Percentiles rank a stretch among this genome's conserved stretches.
phyloP scores from a whole-genome alignment of 2,797 vertebrate genomes.

The Molothrus ater region DNA sequence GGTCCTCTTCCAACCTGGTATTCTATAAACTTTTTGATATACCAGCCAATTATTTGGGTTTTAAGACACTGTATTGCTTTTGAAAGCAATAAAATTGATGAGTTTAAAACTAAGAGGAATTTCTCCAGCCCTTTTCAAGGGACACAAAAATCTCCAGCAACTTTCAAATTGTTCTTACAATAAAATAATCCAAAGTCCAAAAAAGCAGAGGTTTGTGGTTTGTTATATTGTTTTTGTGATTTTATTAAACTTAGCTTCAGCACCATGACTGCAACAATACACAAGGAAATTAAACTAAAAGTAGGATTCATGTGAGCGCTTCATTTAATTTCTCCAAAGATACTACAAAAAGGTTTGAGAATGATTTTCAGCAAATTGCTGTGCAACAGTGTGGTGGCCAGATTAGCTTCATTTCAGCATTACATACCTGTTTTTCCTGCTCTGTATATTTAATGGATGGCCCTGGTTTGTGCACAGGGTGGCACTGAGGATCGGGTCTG shows the following conservation, averaged over 20 bases:
- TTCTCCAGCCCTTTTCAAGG: neutral
- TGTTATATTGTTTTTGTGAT: neutral
- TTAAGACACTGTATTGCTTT: neutral
- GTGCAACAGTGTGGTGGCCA: neutral
- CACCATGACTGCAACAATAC: neutral
- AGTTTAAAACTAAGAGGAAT: neutral
- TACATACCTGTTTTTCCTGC: neutral
- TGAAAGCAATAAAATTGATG: neutral
- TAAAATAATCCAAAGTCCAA: conserved; percentile 8
- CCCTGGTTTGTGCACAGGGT: neutral
- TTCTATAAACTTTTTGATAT: neutral
- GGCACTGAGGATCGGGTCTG: neutral
- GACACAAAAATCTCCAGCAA: neutral
- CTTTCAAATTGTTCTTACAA: neutral
- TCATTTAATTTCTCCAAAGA: neutral
- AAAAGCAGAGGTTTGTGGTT: neutral
- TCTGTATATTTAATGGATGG: neutral
- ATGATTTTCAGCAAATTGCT: neutral
- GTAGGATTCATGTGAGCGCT: neutral
- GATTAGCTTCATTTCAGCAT: neutral
- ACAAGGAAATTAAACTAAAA: neutral
- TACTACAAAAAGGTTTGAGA: neutral
- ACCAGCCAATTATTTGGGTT: neutral
- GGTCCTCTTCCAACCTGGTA: neutral
- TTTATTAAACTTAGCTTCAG: neutral